Conservation (phyloP, 1,140 invertebrate species). For the Papilio aristodemus region DNA sequence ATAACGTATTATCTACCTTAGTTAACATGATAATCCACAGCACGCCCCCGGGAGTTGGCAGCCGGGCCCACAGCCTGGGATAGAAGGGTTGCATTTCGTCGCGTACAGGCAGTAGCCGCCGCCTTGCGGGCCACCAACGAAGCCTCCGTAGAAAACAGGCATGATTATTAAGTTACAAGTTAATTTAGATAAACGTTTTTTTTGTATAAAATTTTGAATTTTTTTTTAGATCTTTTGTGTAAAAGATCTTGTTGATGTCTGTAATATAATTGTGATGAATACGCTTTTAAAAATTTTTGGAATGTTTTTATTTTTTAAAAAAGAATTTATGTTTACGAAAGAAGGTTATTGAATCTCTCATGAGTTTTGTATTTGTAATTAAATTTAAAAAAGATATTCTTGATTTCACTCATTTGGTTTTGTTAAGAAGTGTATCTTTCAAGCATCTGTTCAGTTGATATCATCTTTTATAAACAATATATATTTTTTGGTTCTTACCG, state of each 20-base stretch:
- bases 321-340: not conserved
- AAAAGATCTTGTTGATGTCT: too few species aligned
- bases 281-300: too few species aligned
- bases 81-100: conserved; percentile 43
- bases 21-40: conserved; percentile 40
- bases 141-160: conserved; percentile 68
- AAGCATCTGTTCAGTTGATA: not conserved
- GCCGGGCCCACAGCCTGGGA: conserved; percentile 50
- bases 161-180: conserved; percentile 35
- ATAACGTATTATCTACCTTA: not conserved
- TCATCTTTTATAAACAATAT: not conserved
- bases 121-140: conserved; percentile 55
- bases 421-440: too few species aligned
- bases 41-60: conserved; percentile 43
- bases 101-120: conserved; percentile 63
- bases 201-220: too few species aligned
- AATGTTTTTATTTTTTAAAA: too few species aligned
- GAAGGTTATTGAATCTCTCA: not conserved
- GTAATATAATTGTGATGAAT: too few species aligned
- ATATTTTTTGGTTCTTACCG: too few species aligned
- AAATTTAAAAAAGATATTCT: too few species aligned
- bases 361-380: too few species aligned
- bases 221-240: too few species aligned
- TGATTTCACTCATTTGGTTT: too few species aligned
- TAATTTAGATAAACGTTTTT: too few species aligned